Evolutionary conservation across 1,140 invertebrate genomes (phyloP), one percentile per base, ranked within the genome.

Genomic region (Bemisia tabaci): DNA sequence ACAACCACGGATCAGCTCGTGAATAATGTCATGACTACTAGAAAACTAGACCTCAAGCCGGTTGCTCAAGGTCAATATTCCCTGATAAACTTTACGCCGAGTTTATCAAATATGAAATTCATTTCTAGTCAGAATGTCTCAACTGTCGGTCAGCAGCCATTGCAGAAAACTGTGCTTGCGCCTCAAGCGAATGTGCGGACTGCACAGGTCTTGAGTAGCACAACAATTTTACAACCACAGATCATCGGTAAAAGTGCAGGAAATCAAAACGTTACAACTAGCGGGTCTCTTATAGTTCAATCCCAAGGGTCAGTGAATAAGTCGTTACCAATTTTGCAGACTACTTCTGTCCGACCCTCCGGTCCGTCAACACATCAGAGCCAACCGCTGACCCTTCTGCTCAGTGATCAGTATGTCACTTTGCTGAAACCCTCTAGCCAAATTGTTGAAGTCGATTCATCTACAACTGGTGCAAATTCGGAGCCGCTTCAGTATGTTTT

Each of bases 401-500:
- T 72, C 60, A 22, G 25, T 70, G 11, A n/a, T 70, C 22, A 67
- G 60, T 25, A 69, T 65, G 22, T 24, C 60, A 59, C 65, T 66
- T 59, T 68, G 22, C 26, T 67, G 22, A 70, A 69, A 62, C 73
- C 68, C 23, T 67, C 65, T 68, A 71, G 59, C 70, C 73, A 71
- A 71, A 71, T 70, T 63, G 71, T 76, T 64, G 75, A 77, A 58
- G 74, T 76, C 21, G 72, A 75, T 26, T 72, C 74, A 0, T 69
- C 76, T 22, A 67, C 74, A 21, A 60, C 39, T 12, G 64, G 59
- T 59, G 74, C 75, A 1, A 72, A 76, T 26, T 58, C 63, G 5
- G 61, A 71, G 26, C 63, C 68, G 0, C 62, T 71, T 26, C 72
- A 74, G 63, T 73, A 74, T 67, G 33, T 48, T 48, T 17, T 48